Evolutionary conservation across 2,888 invertebrate species (phyloP), one percentile per base, ranked within the genome.

Genomic region (Epirrhoe tristata): DNA sequence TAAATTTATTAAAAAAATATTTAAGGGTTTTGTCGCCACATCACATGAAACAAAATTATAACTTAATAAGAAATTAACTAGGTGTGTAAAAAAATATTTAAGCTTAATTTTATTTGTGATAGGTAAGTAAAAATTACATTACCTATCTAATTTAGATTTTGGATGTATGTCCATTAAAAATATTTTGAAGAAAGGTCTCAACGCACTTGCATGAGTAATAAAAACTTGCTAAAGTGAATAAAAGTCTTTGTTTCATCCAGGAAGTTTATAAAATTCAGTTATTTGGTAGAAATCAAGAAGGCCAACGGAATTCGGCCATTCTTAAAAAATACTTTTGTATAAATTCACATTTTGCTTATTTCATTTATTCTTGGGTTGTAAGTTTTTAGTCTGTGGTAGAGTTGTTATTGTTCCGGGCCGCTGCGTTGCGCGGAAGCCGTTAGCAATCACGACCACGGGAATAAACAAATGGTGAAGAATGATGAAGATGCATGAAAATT

Each of bases 391-490:
- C 79, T 80, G 76, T 74, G 77, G 79, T 77, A 77, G 72, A 75
- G 74, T 76, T 85, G 84, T 85, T 86, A 83, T 84, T 82, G 87
- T 89, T 88, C 84, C 86, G 84, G 84, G 74, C 83, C 83, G 83
- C 81, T 85, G 88, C 85, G 78, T 77, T 78, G 81, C 73, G 76
- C 84, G 85, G 86, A 86, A 87, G 84, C 82, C 82, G 77, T 69
- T 73, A 72, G 73, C 80, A 78, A 82, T 82, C 80, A 81, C 72
- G 79, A 78, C 77, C 75, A 74, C 72, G 66, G 59, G 63, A 63
- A 66, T 60, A 46, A 69, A 64, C 66, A 68, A 60, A 67, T 58
- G 63, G 59, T 54, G 36, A 31, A 12, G 24, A 59, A 54, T 60
- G 34, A n/a, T n/a, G n/a, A n/a, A n/a, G n/a, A n/a, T n/a, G n/a